Percentiles rank a stretch among this genome's conserved stretches.
Evolutionary conservation across 2,797 vertebrate genomes (phyloP).

Genomic region (Pterois miles): DNA sequence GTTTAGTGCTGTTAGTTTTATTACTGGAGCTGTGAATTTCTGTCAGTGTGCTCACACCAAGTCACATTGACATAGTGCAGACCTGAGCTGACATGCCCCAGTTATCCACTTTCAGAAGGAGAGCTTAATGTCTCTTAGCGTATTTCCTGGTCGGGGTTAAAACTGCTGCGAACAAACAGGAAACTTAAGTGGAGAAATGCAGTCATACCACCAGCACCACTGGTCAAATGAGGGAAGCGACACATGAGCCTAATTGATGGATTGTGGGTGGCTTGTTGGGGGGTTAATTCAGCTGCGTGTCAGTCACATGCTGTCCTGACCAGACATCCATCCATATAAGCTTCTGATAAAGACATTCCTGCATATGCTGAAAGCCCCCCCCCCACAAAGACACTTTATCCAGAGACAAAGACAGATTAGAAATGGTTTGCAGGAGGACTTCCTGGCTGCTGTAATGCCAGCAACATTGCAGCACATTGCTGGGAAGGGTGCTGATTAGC

Average conservation of each 20-base stretch:
- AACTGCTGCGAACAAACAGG: constrained; percentile 41
- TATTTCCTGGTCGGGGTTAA: constrained; percentile 43
- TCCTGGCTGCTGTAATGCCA: constrained; percentile 39
- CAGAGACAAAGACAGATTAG: constrained; percentile 68
- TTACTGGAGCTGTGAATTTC: constrained; percentile 11
- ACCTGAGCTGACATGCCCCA: constrained; percentile 29
- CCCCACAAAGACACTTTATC: constrained; percentile 63
- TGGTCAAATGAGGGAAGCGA: constrained; percentile 58
- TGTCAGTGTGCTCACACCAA: neutral
- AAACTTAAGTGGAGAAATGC: constrained; percentile 44
- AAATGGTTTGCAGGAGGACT: constrained; percentile 41
- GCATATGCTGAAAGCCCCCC: constrained; percentile 50
- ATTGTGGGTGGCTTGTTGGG: constrained; percentile 55
- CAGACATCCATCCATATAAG: constrained; percentile 23
- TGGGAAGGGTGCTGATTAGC: constrained; percentile 75
- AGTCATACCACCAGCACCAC: constrained; percentile 49
- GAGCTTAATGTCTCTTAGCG: constrained; percentile 27
- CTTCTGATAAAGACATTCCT: constrained; percentile 50
- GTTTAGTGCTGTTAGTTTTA: neutral
- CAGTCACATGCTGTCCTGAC: constrained; percentile 34
- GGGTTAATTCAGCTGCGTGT: constrained; percentile 61
- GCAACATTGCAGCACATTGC: constrained; percentile 57
- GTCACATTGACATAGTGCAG: neutral
- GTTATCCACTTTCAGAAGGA: constrained; percentile 43
- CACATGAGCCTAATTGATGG: constrained; percentile 73